These are phyloP conservation scores for Heteropelma amictum DNA, from an alignment of 2,888 invertebrate genomes.

Conservation along the genomic window DNA sequence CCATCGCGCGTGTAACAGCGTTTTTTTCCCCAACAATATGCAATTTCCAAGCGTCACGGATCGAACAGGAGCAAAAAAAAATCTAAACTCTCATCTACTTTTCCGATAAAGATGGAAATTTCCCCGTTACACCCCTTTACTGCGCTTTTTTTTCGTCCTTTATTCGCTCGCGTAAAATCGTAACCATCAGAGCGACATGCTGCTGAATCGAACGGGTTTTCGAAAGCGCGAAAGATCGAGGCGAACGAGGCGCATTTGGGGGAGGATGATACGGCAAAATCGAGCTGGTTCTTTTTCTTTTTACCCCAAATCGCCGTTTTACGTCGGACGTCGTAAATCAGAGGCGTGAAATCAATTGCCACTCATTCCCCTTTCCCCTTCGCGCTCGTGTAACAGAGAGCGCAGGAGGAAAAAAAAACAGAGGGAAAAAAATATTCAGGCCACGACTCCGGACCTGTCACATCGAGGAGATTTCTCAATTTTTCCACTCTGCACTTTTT, in stretches of 20 bases:
- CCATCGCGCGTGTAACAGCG: too few relatives aligned
- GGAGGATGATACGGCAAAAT: conserved; percentile 55
- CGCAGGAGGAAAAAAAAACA: not conserved
- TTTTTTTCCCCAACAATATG: too few relatives aligned
- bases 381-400: not conserved
- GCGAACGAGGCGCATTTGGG: conserved; percentile 29
- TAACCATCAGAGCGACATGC: conserved; percentile 51
- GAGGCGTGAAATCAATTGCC: conserved; percentile 76
- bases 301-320: conserved; percentile 74
- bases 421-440: not conserved
- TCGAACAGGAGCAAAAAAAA: conserved; percentile 25
- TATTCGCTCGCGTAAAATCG: conserved; percentile 8
- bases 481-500: too few relatives aligned
- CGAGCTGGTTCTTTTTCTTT: conserved; percentile 54
- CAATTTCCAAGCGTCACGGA: conserved; percentile 39
- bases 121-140: conserved; percentile 53
- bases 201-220: conserved; percentile 48
- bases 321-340: conserved; percentile 74
- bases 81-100: conserved; percentile 41
- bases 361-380: conserved; percentile 68
- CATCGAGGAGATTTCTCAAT: not conserved
- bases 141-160: conserved; percentile 27
- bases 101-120: conserved; percentile 73
- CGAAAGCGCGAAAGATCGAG: conserved; percentile 58
- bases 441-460: conserved; percentile 10